phyloP scores from a whole-genome alignment of 92 coral and sea anemone genomes.

The Paragorgia papillata region DNA sequence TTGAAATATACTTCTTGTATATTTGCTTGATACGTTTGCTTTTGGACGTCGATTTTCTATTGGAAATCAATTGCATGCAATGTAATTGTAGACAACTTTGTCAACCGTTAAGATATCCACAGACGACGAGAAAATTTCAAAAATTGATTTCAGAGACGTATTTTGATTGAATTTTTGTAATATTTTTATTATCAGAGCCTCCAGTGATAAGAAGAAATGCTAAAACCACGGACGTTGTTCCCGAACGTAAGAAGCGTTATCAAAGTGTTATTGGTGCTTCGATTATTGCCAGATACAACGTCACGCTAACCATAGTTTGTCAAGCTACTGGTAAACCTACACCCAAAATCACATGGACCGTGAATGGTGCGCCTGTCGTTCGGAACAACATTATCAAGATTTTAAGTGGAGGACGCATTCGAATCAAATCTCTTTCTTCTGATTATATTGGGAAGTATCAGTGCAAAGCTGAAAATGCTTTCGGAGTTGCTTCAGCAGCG shows the following conservation, averaged over 20 bases:
- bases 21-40: no score
- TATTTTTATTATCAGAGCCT: not conserved
- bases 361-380: constrained; percentile 11
- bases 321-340: constrained; percentile 17
- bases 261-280: constrained; percentile 32
- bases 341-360: constrained; percentile 11
- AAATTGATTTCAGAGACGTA: no score
- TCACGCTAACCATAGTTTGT: constrained; percentile 24
- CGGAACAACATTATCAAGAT: not conserved
- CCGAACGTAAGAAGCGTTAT: constrained; percentile 14
- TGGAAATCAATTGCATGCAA: no score
- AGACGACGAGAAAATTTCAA: no score
- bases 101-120: no score
- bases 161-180: no score
- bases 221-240: constrained; percentile 26
- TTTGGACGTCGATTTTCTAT: no score
- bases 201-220: constrained; percentile 37
- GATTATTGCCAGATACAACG: not conserved
- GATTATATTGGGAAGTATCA: constrained; percentile 15
- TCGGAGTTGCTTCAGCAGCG: constrained; percentile 15
- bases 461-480: constrained; percentile 16
- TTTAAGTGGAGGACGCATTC: constrained; percentile 13
- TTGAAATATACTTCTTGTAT: no score
- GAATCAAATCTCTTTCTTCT: constrained; percentile 25
- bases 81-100: no score